Percentiles rank a stretch among this genome's conserved stretches.
Evolutionary conservation across 2,797 vertebrate species (phyloP).

Genomic region (Premnoplex brunnescens): DNA sequence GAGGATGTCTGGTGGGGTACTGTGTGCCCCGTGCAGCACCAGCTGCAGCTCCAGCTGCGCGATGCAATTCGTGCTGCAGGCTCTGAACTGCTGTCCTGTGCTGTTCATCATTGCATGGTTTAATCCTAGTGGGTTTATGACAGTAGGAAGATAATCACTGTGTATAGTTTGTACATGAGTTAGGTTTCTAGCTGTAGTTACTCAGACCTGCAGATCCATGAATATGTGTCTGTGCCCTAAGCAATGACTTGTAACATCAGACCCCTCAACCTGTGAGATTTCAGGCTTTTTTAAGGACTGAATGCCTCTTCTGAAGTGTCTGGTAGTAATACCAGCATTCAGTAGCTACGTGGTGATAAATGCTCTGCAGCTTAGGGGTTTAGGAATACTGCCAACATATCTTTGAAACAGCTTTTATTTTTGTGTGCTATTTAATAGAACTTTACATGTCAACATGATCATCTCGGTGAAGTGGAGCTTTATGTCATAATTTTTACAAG

Average conservation of each 20-base stretch:
- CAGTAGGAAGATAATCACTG: not conserved
- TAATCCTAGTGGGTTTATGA: not conserved
- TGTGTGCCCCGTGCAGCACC: not conserved
- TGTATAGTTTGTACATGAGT: not conserved
- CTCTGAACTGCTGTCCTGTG: not conserved
- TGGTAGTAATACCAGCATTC: not conserved
- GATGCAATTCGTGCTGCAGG: not conserved
- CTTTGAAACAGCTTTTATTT: not conserved
- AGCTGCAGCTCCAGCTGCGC: not conserved
- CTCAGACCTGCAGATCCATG: not conserved
- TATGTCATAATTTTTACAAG: not conserved
- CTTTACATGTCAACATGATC: not conserved
- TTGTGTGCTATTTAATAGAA: not conserved
- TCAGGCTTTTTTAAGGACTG: not conserved
- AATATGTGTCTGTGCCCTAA: not conserved
- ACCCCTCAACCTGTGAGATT: not conserved
- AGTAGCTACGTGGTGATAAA: not conserved
- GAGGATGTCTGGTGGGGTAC: not conserved
- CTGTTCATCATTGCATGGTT: not conserved
- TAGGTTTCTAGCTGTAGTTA: not conserved
- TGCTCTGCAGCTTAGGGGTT: not conserved
- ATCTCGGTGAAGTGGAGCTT: not conserved
- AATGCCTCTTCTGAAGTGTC: not conserved
- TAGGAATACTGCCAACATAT: not conserved
- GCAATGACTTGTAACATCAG: not conserved